phyloP scores from a whole-genome alignment of 2,888 invertebrate species.

The Exocentrus adspersus region DNA sequence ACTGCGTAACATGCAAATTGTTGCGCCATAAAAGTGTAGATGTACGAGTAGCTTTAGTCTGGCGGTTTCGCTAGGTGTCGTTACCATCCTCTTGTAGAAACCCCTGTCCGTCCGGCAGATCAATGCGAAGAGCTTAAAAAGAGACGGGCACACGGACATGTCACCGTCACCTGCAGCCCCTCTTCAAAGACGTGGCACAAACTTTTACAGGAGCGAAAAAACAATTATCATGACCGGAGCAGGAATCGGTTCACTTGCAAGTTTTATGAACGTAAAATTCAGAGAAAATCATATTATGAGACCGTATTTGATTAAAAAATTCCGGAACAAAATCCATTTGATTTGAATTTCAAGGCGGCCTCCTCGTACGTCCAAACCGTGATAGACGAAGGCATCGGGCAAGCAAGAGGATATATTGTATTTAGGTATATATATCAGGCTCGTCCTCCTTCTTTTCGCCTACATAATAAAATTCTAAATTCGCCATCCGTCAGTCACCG shows the following conservation, averaged over 20 bases:
- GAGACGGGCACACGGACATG: constrained; percentile 48
- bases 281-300: background rate
- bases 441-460: constrained; percentile 33
- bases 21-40: too few relatives aligned
- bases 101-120: constrained; percentile 48
- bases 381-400: constrained; percentile 10
- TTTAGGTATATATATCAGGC: constrained; percentile 24
- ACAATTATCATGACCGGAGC: background rate
- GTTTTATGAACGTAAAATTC: background rate
- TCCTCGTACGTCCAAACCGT: constrained; percentile 9
- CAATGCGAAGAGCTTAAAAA: constrained; percentile 53
- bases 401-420: constrained; percentile 22
- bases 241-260: background rate
- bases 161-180: constrained; percentile 51
- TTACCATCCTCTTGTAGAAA: background rate
- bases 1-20: too few relatives aligned
- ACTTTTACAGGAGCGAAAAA: constrained; percentile 25
- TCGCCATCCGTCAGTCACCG: constrained; percentile 51
- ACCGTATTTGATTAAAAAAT: background rate
- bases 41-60: too few relatives aligned
- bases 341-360: background rate
- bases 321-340: too few relatives aligned
- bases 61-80: background rate
- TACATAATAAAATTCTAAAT: constrained; percentile 48
- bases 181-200: constrained; percentile 38